Base-by-base conservation (phyloP, 2,113 vertebrate genomes). In the Saccopteryx bilineata region DNA sequence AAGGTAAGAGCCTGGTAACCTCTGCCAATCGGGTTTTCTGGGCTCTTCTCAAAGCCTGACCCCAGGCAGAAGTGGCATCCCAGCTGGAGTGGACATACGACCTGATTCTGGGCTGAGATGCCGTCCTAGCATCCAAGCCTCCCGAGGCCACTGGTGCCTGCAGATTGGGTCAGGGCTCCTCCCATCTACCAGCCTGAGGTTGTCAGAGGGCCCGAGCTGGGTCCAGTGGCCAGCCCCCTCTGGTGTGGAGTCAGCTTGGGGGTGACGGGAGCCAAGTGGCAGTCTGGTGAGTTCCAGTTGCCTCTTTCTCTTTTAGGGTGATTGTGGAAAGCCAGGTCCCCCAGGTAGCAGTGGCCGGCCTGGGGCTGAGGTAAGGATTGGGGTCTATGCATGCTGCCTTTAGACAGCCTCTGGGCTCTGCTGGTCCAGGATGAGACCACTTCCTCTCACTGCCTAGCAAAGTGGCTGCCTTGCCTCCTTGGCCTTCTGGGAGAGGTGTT, bases 311-410 rank as follows among this genome's bases (percentile, higher is more conserved):
- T 97, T 96, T 56, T 48, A 99, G 99, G 99, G 99, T 76, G 99
- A 99, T 50, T 97, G 97, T 2, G 99, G 99, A 80, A 98, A 99
- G 28, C 97, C 98, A 5, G 99, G 99, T 0, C 99, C 99, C 28
- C 98, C 99, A 0, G 99, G 99, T 60, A 95, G 94, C 95, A 71
- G 97, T 0, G 99, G 99, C 78, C 98, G 99, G 76, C 97, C 98
- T 0, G 99, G 99, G 65, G 98, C 99, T 0, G 99, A 99, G 97
- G 99, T 99, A 90, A 99, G 98, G 0, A 23, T 71, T 0, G 1
- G 28, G 48, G 9, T 46, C 54, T 66, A 0, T 4, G 1, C 1
- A 0, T 1, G 33, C 50, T 9, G 12, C 26, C 61, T 46, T 26
- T 9, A 2, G 63, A 23, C 12, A 26, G 46, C 83, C 9, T 9